These are phyloP conservation scores for Euwallacea similis DNA, from an alignment of 1,140 invertebrate genomes.

Conservation along the genomic window DNA sequence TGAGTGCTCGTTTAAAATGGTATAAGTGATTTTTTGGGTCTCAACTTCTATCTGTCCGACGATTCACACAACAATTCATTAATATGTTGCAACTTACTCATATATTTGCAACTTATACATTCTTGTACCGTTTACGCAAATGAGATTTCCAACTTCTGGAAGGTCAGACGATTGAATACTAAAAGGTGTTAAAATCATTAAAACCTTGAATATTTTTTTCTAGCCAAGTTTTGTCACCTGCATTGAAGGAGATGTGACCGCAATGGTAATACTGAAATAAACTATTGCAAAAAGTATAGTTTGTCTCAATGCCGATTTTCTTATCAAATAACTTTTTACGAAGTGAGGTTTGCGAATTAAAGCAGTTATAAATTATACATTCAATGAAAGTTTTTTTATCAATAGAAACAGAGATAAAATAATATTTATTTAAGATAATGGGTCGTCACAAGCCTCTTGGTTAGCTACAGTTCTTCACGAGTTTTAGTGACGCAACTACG, in stretches of 20 bases:
- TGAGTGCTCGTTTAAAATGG: conserved; percentile 1
- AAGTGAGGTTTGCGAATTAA: too few species aligned
- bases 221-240: background rate
- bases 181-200: conserved; percentile 1
- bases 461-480: too few species aligned
- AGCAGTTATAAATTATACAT: too few species aligned
- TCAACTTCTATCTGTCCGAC: background rate
- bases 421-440: too few species aligned
- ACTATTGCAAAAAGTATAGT: too few species aligned
- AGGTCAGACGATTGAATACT: background rate
- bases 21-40: conserved; percentile 5
- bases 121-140: background rate
- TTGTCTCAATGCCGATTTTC: too few species aligned
- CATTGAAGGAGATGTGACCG: background rate
- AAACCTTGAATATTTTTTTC: background rate
- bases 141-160: background rate
- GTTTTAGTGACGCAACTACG: too few species aligned
- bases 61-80: background rate
- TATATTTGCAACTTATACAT: background rate
- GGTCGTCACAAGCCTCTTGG: too few species aligned
- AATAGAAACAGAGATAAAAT: too few species aligned
- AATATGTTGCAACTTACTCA: background rate
- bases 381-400: too few species aligned
- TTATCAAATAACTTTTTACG: too few species aligned
- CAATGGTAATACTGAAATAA: background rate